phyloP scores from a whole-genome alignment of 2,797 vertebrate genomes.

The Anguilla marmorata region DNA sequence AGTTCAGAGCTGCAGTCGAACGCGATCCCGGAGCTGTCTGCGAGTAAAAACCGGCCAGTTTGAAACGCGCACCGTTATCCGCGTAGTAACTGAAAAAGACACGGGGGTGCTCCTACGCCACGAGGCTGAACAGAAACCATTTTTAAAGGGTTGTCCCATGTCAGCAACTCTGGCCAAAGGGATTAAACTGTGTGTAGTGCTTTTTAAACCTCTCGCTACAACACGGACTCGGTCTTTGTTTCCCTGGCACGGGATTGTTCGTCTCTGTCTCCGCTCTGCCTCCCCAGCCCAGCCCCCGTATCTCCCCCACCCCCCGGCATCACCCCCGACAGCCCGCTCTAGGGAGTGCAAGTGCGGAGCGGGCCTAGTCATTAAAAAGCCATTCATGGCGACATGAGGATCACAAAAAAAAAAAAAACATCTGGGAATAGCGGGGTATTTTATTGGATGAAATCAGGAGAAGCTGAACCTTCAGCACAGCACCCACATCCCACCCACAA shows the following conservation, averaged over 20 bases:
- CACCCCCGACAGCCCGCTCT: slow-evolving; percentile 45
- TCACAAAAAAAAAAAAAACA: neutral
- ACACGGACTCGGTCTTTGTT: slow-evolving; percentile 64
- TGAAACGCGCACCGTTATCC: slow-evolving; percentile 53
- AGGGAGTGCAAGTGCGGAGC: neutral
- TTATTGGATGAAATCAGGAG: neutral
- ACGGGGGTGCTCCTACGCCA: slow-evolving; percentile 42
- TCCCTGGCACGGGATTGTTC: slow-evolving; percentile 65
- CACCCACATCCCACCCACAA: neutral
- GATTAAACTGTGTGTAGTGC: slow-evolving; percentile 68
- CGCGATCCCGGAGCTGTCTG: neutral
- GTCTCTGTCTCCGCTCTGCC: slow-evolving; percentile 40
- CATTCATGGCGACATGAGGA: neutral
- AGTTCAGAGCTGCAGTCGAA: neutral
- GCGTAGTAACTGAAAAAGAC: slow-evolving; percentile 57
- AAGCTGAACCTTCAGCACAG: neutral
- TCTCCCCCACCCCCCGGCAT: slow-evolving; percentile 16
- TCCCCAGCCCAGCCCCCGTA: neutral
- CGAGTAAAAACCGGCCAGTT: slow-evolving; percentile 32
- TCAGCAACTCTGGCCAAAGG: slow-evolving; percentile 83
- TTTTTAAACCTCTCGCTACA: slow-evolving; percentile 69
- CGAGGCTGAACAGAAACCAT: slow-evolving; percentile 53
- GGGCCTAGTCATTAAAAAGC: neutral
- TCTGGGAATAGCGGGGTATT: neutral
- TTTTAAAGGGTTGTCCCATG: slow-evolving; percentile 72